A percentile compares a stretch with the other conserved stretches of the same genome.
Conservation (phyloP, 2,888 invertebrate genomes). For the Eristalis intricaria region DNA sequence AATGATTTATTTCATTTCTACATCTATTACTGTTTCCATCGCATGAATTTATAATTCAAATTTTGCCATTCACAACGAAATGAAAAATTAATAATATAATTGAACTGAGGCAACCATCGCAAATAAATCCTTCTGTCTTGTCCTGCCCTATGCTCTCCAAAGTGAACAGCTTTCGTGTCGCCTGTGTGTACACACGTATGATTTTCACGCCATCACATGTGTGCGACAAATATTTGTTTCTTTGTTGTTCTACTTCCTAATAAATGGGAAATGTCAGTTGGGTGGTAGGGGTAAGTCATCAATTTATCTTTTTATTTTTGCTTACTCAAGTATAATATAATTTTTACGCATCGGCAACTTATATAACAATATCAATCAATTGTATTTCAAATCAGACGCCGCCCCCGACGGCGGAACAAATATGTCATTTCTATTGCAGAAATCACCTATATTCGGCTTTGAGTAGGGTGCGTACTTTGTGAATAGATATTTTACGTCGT, state of each 20-base stretch:
- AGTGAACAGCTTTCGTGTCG: too few relatives aligned
- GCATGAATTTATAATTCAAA: too few relatives aligned
- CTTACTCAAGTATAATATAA: slow-evolving; percentile 15
- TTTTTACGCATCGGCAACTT: slow-evolving; percentile 26
- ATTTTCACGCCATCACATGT: too few relatives aligned
- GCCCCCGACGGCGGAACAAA: background rate
- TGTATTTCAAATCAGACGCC: slow-evolving; percentile 5
- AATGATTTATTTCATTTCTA: too few relatives aligned
- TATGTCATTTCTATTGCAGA: background rate
- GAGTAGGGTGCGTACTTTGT: background rate
- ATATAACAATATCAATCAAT: slow-evolving; percentile 29
- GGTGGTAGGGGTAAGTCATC: slow-evolving; percentile 1
- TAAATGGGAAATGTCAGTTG: background rate
- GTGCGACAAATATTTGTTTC: background rate
- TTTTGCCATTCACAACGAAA: too few relatives aligned
- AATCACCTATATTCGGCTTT: background rate
- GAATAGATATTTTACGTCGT: background rate
- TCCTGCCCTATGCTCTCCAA: too few relatives aligned
- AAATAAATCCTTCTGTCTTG: too few relatives aligned
- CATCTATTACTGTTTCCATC: too few relatives aligned
- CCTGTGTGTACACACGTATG: too few relatives aligned
- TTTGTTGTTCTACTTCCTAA: background rate
- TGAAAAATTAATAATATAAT: too few relatives aligned
- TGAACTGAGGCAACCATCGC: too few relatives aligned
- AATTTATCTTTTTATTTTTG: slow-evolving; percentile 21